These are phyloP conservation scores for Ciconia stormi DNA, from an alignment of 2,113 vertebrate genomes.

Conservation along the genomic window DNA sequence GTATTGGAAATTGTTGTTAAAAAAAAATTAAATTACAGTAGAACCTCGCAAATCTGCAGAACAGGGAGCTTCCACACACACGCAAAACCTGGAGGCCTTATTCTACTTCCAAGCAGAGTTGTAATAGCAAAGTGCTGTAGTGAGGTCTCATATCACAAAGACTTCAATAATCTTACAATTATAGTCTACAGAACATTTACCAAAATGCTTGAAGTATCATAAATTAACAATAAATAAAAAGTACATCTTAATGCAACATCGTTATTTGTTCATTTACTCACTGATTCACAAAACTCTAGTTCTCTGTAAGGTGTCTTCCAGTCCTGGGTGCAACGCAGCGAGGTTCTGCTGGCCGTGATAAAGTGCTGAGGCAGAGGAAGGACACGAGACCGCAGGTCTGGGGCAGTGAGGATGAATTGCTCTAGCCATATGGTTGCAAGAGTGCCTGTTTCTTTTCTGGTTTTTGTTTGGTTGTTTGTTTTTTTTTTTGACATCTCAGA, in stretches of 20 bases:
- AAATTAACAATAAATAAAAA: conserved; percentile 68
- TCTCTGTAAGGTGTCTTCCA: conserved; percentile 38
- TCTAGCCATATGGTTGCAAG: conserved; percentile 44
- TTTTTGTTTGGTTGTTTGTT: too few relatives aligned
- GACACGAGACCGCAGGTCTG: conserved; percentile 30
- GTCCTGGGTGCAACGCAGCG: conserved; percentile 35
- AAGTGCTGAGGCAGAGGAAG: conserved; percentile 78
- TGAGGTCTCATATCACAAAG: conserved; percentile 60
- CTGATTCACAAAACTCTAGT: neutral
- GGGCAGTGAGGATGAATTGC: conserved; percentile 51
- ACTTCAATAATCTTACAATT: conserved; percentile 20
- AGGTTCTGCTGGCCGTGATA: conserved; percentile 71
- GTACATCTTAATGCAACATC: neutral
- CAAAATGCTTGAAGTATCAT: conserved; percentile 58
- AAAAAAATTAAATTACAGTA: conserved; percentile 47
- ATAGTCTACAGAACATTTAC: conserved; percentile 50
- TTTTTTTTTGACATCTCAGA: conserved; percentile 18
- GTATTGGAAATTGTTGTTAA: conserved; percentile 58
- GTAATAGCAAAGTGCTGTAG: conserved; percentile 64
- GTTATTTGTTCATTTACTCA: conserved; percentile 10
- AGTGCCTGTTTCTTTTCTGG: neutral
- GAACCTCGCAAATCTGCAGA: conserved; percentile 61
- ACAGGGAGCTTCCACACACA: conserved; percentile 54
- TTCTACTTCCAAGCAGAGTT: conserved; percentile 56
- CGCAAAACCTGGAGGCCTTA: conserved; percentile 26